Conservation (phyloP, 2,797 vertebrate genomes). For the Cossypha heuglini region DNA sequence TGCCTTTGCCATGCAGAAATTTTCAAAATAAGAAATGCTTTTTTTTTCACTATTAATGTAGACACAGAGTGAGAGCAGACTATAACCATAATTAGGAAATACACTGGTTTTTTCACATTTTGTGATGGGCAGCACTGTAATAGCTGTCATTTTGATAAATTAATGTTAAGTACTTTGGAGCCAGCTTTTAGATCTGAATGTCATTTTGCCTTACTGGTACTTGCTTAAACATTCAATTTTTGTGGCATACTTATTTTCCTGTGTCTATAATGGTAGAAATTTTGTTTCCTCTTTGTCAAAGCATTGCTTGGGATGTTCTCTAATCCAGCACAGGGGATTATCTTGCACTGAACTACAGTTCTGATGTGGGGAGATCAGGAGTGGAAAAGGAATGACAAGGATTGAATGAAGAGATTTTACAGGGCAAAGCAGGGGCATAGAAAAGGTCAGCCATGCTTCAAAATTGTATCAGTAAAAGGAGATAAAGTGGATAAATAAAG, state of each 20-base stretch:
- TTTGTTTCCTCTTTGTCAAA: neutral
- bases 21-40: neutral
- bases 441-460: neutral
- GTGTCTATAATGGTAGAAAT: neutral
- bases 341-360: neutral
- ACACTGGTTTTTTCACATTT: neutral
- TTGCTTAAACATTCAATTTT: neutral
- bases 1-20: neutral
- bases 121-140: neutral
- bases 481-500: conserved; percentile 9
- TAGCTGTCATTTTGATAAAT: neutral
- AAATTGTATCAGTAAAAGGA: conserved; percentile 2
- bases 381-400: neutral
- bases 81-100: neutral
- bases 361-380: neutral
- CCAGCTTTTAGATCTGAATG: neutral
- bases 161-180: neutral
- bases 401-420: neutral
- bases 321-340: neutral
- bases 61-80: neutral
- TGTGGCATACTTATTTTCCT: neutral
- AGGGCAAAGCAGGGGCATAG: neutral
- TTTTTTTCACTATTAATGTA: neutral
- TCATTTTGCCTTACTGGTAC: neutral
- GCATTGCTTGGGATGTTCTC: neutral